A percentile compares a stretch with the other conserved stretches of the same genome.
phyloP scores from a whole-genome alignment of 2,888 invertebrate genomes.

The Schizaphis graminum region DNA sequence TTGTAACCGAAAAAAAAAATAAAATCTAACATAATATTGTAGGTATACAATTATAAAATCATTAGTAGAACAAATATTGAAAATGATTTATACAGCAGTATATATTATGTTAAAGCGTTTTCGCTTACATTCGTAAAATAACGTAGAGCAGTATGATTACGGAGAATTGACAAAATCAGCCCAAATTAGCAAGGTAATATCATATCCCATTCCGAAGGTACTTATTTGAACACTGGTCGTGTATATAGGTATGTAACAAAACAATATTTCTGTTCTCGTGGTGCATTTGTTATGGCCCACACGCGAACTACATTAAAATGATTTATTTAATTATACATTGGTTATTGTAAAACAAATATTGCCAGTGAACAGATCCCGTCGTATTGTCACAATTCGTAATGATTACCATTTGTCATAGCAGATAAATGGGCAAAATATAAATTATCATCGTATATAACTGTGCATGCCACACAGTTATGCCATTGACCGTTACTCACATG shows the following conservation, averaged over 20 bases:
- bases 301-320: background rate
- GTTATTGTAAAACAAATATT: background rate
- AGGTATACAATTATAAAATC: background rate
- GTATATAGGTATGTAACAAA: background rate
- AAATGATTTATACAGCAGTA: too few relatives aligned
- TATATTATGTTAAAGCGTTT: background rate
- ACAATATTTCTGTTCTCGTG: background rate
- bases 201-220: background rate
- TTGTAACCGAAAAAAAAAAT: background rate
- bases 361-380: background rate
- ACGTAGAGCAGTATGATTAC: background rate
- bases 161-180: background rate
- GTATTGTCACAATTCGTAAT: background rate
- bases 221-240: background rate
- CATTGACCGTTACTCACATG: background rate
- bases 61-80: too few relatives aligned
- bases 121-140: background rate
- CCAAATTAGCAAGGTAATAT: background rate
- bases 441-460: background rate
- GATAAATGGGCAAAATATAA: background rate
- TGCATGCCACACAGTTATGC: background rate
- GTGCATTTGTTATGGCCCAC: background rate
- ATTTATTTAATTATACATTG: background rate
- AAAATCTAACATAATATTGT: background rate
- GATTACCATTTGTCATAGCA: background rate